These are phyloP conservation scores for Todus mexicanus DNA, from an alignment of 2,797 vertebrate species.

Conservation along the genomic window DNA sequence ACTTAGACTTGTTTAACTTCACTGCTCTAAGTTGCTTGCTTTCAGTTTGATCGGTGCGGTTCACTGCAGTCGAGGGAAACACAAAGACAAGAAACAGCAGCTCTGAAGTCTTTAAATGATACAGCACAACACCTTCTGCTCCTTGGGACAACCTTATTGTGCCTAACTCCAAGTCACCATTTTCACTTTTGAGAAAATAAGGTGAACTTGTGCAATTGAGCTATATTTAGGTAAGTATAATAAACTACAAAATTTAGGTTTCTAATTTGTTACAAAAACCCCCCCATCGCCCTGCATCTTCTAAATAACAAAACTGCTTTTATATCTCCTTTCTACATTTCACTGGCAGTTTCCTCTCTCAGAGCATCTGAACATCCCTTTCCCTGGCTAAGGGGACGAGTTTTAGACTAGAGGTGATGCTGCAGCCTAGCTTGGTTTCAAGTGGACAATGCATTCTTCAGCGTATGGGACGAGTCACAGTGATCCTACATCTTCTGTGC, in stretches of 20 bases:
- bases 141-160: not conserved
- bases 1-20: not conserved
- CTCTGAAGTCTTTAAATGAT: not conserved
- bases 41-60: not conserved
- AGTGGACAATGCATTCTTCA: not conserved
- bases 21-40: not conserved
- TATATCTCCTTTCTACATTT: not conserved
- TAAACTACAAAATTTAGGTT: too few relatives aligned
- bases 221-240: not conserved
- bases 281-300: too few relatives aligned
- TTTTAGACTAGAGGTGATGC: too few relatives aligned
- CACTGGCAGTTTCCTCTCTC: not conserved
- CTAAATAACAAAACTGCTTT: not conserved
- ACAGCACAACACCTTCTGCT: not conserved
- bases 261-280: too few relatives aligned
- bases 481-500: not conserved
- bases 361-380: not conserved
- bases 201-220: not conserved
- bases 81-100: not conserved
- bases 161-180: not conserved
- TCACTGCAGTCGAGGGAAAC: not conserved
- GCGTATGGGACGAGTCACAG: rapidly evolving
- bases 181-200: not conserved
- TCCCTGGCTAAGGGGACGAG: too few relatives aligned
- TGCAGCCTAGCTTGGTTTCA: too few relatives aligned